phyloP scores from a whole-genome alignment of 2,797 vertebrate genomes.

The Chaunax sp. region DNA sequence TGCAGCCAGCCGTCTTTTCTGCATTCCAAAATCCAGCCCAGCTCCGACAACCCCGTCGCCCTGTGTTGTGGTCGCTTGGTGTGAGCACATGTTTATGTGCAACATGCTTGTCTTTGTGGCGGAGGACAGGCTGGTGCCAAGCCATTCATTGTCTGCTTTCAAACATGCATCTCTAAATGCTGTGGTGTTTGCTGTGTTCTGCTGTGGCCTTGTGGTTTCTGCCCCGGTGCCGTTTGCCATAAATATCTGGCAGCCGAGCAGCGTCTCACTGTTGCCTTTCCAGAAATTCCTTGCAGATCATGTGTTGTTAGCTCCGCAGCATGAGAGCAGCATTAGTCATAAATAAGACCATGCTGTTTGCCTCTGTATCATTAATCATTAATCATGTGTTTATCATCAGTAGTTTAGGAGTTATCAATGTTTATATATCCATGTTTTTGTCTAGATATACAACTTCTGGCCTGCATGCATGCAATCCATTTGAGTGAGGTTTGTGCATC shows the following conservation, averaged over 20 bases:
- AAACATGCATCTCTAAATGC: slow-evolving; percentile 27
- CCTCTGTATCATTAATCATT: slow-evolving; percentile 54
- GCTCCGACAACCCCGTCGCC: slow-evolving; percentile 60
- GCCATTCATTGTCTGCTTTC: slow-evolving; percentile 60
- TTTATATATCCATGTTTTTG: too few relatives aligned
- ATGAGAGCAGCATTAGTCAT: slow-evolving; percentile 60
- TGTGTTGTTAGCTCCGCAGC: slow-evolving; percentile 64
- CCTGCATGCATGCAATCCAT: too few relatives aligned
- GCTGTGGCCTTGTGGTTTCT: slow-evolving; percentile 50
- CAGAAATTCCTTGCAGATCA: slow-evolving; percentile 60
- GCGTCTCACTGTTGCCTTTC: slow-evolving; percentile 43
- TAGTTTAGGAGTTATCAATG: too few relatives aligned
- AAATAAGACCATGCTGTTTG: slow-evolving; percentile 66
- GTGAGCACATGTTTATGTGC: slow-evolving; percentile 4
- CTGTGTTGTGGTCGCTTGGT: slow-evolving; percentile 76
- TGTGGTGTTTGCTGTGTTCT: slow-evolving; percentile 23
- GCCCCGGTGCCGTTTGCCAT: slow-evolving; percentile 42
- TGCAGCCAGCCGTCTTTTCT: slow-evolving; percentile 71
- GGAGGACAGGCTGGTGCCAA: slow-evolving; percentile 41
- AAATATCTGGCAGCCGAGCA: slow-evolving; percentile 55
- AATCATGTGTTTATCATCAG: too few relatives aligned
- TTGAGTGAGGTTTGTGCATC: too few relatives aligned
- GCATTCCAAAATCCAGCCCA: slow-evolving; percentile 65
- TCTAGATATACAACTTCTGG: too few relatives aligned
- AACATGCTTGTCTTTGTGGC: slow-evolving; percentile 43